These are phyloP conservation scores for Saguinus imperator DNA, from an alignment of 2,113 vertebrate genomes.

Conservation along the genomic window DNA sequence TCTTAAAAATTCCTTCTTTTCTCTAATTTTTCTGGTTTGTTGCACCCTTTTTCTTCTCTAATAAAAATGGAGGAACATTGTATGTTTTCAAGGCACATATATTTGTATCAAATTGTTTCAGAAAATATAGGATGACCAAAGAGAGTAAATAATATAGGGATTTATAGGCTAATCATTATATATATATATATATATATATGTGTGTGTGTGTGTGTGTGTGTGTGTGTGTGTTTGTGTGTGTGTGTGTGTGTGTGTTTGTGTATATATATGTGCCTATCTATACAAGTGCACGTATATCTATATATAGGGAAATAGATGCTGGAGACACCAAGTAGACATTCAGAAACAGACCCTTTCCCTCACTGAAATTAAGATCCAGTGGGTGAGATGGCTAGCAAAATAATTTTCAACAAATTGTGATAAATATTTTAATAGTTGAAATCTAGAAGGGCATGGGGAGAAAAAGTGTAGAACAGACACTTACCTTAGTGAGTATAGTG, in stretches of 20 bases:
- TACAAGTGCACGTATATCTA: neutral
- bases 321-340: neutral
- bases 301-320: neutral
- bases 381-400: neutral
- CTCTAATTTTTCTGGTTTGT: neutral
- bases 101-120: neutral
- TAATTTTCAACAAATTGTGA: neutral
- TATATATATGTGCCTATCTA: no score
- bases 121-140: neutral
- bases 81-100: neutral
- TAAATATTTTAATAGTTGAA: neutral
- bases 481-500: neutral
- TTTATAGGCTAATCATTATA: neutral
- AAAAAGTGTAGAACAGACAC: neutral
- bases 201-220: fast-evolving
- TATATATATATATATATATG: no score
- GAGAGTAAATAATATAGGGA: neutral
- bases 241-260: no score
- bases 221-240: fast-evolving
- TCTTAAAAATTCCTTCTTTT: neutral
- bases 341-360: neutral
- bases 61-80: neutral
- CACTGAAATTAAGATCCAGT: neutral
- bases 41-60: neutral
- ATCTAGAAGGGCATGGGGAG: neutral